Evolutionary conservation across 2,113 vertebrate species (phyloP).

Genomic region (Scophthalmus maximus): DNA sequence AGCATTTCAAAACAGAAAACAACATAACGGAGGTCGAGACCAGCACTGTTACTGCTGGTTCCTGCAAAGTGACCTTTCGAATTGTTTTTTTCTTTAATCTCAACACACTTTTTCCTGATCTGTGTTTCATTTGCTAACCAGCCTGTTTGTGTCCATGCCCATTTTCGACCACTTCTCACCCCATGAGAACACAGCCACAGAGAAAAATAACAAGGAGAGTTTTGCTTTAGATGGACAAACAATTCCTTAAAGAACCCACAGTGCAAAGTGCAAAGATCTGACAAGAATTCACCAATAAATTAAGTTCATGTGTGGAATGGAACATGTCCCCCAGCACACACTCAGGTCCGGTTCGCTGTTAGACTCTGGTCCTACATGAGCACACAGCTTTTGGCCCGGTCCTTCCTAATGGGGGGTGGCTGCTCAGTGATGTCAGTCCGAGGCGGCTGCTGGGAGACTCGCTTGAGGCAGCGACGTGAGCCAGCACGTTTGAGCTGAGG

Average conservation of each 20-base stretch:
- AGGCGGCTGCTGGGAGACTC: constrained; percentile 88
- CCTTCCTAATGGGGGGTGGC: constrained; percentile 87
- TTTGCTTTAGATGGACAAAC: constrained; percentile 57
- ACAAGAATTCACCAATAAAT: constrained; percentile 76
- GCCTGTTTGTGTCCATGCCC: constrained; percentile 20
- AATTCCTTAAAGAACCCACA: constrained; percentile 45
- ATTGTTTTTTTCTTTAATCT: constrained; percentile 20
- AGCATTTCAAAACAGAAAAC: constrained; percentile 61
- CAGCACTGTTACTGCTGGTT: constrained; percentile 19
- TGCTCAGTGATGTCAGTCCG: constrained; percentile 86
- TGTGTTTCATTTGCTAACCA: constrained; percentile 27
- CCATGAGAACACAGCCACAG: constrained; percentile 53
- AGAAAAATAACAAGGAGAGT: constrained; percentile 62
- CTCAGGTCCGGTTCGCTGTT: constrained; percentile 7
- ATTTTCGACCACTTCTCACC: background rate
- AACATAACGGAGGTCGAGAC: constrained; percentile 47
- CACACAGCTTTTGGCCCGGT: constrained; percentile 94
- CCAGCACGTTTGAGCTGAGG: constrained; percentile 85
- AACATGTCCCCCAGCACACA: constrained; percentile 19
- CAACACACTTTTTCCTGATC: background rate
- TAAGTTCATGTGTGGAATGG: constrained; percentile 53
- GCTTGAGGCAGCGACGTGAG: constrained; percentile 89
- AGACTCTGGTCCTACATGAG: constrained; percentile 87
- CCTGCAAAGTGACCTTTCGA: constrained; percentile 15
- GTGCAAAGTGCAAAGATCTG: constrained; percentile 67